Evolutionary conservation across 2,888 invertebrate genomes (phyloP).

Genomic region (Zonitis immaculata): DNA sequence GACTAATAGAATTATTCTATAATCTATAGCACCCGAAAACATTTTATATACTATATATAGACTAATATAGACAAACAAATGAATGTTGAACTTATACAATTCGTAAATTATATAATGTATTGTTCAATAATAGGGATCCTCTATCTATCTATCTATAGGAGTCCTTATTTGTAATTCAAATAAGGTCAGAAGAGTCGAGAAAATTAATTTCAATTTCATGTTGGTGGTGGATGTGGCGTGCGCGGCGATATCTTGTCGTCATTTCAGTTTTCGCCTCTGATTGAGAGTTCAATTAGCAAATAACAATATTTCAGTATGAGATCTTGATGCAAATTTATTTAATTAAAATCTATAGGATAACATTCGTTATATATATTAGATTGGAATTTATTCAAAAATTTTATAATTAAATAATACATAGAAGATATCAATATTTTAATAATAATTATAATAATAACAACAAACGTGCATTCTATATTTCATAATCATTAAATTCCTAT

Average conservation of each 20-base stretch:
- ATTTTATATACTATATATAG: no score
- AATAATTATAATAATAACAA: slow-evolving; percentile 20
- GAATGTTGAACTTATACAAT: not conserved
- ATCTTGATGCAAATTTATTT: slow-evolving; percentile 39
- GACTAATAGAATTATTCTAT: slow-evolving; percentile 3
- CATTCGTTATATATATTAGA: no score
- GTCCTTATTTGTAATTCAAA: slow-evolving; percentile 43
- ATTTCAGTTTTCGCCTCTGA: slow-evolving; percentile 28
- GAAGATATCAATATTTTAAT: slow-evolving; percentile 20
- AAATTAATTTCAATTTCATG: slow-evolving; percentile 45
- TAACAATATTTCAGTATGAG: slow-evolving; percentile 40
- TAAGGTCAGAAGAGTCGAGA: slow-evolving; percentile 32
- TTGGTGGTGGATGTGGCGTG: slow-evolving; percentile 15
- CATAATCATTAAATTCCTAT: slow-evolving; percentile 25
- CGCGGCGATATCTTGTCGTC: slow-evolving; percentile 18
- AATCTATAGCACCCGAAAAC: no score
- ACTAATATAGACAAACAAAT: not conserved
- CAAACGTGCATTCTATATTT: slow-evolving; percentile 1
- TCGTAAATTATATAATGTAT: slow-evolving; percentile 10
- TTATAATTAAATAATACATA: slow-evolving; percentile 16
- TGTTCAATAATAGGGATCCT: slow-evolving; percentile 19
- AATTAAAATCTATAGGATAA: no score
- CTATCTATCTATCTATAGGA: no score
- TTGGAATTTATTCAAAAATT: slow-evolving; percentile 15
- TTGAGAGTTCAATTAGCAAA: slow-evolving; percentile 38